A percentile compares a stretch with the other conserved stretches of the same genome.
Evolutionary conservation across 2,113 vertebrate genomes (phyloP).

Genomic region (Parus major): DNA sequence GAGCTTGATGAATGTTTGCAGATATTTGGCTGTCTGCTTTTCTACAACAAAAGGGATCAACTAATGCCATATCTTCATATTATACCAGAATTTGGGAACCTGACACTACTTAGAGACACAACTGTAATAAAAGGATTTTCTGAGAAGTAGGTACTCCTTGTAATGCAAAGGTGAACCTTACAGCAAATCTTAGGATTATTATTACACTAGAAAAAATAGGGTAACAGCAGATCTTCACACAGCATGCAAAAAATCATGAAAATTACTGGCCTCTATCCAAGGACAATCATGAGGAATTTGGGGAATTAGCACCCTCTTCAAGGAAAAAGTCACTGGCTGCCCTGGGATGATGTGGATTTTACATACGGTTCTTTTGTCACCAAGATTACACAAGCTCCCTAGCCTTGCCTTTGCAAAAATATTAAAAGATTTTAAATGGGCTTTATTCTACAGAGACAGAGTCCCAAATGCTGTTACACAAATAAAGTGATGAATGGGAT

Average conservation of each 20-base stretch:
- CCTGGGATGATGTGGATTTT: background rate
- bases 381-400: background rate
- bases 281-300: background rate
- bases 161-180: background rate
- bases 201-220: background rate
- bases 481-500: slow-evolving; percentile 51
- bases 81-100: background rate
- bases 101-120: background rate
- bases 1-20: background rate
- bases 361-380: background rate
- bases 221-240: background rate
- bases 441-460: slow-evolving; percentile 27
- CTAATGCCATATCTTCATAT: background rate
- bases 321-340: background rate
- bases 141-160: background rate
- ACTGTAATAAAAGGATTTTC: background rate
- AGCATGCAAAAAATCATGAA: background rate
- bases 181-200: background rate
- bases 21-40: background rate
- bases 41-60: background rate
- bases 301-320: background rate
- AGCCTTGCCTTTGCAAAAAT: slow-evolving; percentile 25
- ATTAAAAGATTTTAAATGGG: slow-evolving; percentile 38
- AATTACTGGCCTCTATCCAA: slow-evolving; percentile 9
- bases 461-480: slow-evolving; percentile 25